Base-by-base conservation (phyloP, 2,113 vertebrate species). In the Coptodon bakossiorum region DNA sequence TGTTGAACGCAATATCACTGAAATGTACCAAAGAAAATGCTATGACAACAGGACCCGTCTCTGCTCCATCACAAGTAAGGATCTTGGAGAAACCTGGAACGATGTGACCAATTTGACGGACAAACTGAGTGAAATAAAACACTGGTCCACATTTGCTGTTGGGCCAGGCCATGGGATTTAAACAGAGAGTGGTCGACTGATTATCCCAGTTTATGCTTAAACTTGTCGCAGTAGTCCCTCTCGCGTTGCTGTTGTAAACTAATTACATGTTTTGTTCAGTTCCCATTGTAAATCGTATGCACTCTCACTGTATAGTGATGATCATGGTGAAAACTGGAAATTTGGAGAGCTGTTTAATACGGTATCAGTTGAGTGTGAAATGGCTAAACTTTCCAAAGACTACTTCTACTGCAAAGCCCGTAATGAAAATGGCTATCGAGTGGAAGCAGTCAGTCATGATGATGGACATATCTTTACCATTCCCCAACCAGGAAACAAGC, bases 81-180 rank as follows among this genome's bases (percentile, higher is more conserved):
- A 54, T 54, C 9, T 24, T 0, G n/a, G 53, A 24, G 9, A 54
- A 54, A 24, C 6, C 52, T 54, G 52, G n/a, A 54, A 3, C 5
- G 0, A 54, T 6, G 52, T 54, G 52, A 54, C 1, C 3, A 1
- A 54, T 54, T 54, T 54, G 52, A 22, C n/a, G 0, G 5, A 22
- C 9, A 0, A 54, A 54, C n/a, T 24, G n/a, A 24, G n/a, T 22
- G 53, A 24, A 54, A 54, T 24, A 54, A 12, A 22, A 24, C 0
- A 12, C 10, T 54, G 53, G 53, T 0, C n/a, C 3, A 54, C 52
- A 54, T 54, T 54, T 54, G 19, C 52, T 54, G 19, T 54, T 54
- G 52, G n/a, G 52, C 9, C 52, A 53, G 52, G 52, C 52, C 52
- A 53, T 53, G 19, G 52, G 0, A 53, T 53, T 53, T 19, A 0